Evolutionary conservation across 1,140 invertebrate species (phyloP), one percentile per base, ranked within the genome.

Genomic region (Homarus americanus): DNA sequence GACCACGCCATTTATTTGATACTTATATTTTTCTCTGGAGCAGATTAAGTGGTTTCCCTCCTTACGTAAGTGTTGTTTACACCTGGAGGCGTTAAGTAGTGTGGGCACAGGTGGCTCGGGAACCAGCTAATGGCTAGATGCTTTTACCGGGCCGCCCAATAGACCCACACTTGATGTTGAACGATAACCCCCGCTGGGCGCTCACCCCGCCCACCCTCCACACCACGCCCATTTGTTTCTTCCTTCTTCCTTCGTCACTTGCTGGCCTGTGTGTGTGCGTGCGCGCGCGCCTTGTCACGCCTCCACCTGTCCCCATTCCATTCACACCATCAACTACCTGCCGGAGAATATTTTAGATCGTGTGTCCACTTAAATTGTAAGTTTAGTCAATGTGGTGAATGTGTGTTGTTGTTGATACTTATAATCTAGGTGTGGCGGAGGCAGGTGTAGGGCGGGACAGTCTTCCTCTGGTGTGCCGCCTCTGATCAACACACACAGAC

Each of bases 21-120:
- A 79, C 76, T 79, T 79, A 79, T 79, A 79, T 79, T 79, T 79
- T 79, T 79, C 24, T 49, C 24, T 49, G 76, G 53, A 20, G 82
- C 82, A 83, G 82, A 83, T 83, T 83, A 83, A 83, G 82, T 83
- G 82, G 82, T 69, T 83, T 83, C n/a, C 58, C 82, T 69, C 82
- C 58, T 69, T 83, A 69, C n/a, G 58, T 66, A 83, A 83, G 82
- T 83, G 82, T 40, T 69, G 63, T 83, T 83, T 83, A 83, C 82
- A 83, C 15, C 32, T 83, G 82, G 38, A 66, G 82, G 53, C 63
- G 36, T 69, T 83, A 83, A 83, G 63, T 36, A 36, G 53, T 63
- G 63, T 63, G 53, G 58, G 24, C 82, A 69, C 82, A 83, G 82
- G 82, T 83, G 82, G 82, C 32, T 40, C 58, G 53, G 82, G 36